These are phyloP conservation scores for Antrozous pallidus DNA, from an alignment of 2,797 vertebrate genomes.

Conservation along the genomic window DNA sequence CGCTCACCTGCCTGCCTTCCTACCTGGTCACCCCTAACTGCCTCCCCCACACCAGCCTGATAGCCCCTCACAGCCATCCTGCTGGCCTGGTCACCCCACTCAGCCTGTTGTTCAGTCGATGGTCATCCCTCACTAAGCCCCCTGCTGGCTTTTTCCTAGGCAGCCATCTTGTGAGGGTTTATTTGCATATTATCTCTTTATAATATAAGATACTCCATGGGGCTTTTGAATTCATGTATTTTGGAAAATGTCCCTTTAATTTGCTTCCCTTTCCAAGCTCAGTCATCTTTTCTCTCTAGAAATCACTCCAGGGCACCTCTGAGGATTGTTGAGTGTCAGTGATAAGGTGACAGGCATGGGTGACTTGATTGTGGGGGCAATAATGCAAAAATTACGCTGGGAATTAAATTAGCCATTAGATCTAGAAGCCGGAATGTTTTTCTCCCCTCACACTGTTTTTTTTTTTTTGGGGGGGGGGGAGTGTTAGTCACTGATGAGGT, in stretches of 20 bases:
- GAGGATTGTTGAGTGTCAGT: neutral
- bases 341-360: neutral
- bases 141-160: too few relatives aligned
- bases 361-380: neutral
- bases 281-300: neutral
- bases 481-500: neutral
- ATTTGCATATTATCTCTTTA: too few relatives aligned
- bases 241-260: conserved; percentile 41
- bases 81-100: too few relatives aligned
- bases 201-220: neutral
- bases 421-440: neutral
- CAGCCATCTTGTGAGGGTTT: too few relatives aligned
- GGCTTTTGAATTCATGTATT: conserved; percentile 49
- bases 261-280: conserved; percentile 25
- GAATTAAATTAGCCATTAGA: neutral
- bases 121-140: too few relatives aligned
- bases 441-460: neutral
- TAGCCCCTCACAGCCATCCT: too few relatives aligned
- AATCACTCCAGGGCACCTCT: conserved; percentile 18
- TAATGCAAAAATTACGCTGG: neutral
- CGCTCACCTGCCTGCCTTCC: too few relatives aligned
- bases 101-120: too few relatives aligned
- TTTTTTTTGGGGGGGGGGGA: too few relatives aligned
- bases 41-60: too few relatives aligned
- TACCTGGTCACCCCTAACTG: too few relatives aligned